Conservation (phyloP, 2,797 vertebrate genomes). For the Tadarida brasiliensis region DNA sequence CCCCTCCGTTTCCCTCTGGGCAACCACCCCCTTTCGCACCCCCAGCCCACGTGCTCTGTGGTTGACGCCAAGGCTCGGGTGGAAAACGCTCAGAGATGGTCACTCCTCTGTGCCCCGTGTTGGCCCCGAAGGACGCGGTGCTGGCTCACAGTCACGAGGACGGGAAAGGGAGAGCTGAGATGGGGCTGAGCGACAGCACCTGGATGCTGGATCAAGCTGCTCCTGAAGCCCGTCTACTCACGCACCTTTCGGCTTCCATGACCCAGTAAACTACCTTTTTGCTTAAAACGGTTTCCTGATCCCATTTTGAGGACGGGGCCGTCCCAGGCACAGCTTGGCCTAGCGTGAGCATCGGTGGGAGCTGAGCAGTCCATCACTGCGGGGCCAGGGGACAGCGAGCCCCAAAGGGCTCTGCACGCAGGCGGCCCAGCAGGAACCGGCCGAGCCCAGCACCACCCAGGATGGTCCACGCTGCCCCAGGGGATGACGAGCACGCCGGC, state of each 20-base stretch:
- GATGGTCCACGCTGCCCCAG: not conserved
- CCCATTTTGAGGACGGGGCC: not conserved
- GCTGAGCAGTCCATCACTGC: not conserved
- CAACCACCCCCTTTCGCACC: too few relatives aligned
- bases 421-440: rapidly evolving
- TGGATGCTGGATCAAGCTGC: not conserved
- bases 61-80: too few relatives aligned
- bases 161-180: too few relatives aligned
- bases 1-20: too few relatives aligned
- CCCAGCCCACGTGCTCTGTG: too few relatives aligned
- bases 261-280: not conserved
- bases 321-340: rapidly evolving
- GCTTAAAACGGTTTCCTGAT: not conserved
- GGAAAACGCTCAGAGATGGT: too few relatives aligned
- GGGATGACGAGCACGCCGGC: too few relatives aligned
- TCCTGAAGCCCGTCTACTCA: not conserved
- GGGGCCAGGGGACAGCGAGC: too few relatives aligned
- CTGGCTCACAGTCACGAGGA: too few relatives aligned
- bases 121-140: too few relatives aligned
- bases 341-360: rapidly evolving
- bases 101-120: too few relatives aligned
- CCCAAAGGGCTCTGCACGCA: not conserved
- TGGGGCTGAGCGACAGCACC: rapidly evolving
- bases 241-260: not conserved
- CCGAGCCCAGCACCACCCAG: too few relatives aligned